Evolutionary conservation across 2,797 vertebrate genomes (phyloP), one percentile per base, ranked within the genome.

Genomic region (Telmatherina bonti): DNA sequence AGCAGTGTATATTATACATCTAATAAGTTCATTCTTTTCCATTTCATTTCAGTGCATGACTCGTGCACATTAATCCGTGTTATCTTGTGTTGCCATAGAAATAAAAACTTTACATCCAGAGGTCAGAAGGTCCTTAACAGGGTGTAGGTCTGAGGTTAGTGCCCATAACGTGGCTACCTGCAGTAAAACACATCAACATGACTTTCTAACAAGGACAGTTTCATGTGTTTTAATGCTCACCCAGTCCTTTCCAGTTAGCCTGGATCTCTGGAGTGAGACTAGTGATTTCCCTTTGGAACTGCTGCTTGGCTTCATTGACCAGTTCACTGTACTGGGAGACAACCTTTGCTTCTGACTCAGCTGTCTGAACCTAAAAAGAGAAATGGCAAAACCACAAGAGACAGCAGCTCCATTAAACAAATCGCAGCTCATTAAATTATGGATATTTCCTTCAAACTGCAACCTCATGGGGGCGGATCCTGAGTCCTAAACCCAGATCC

Each of bases 251-350:
- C 97, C 98, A 99, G 86, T 96, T 97, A 56, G 96, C 93, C 77
- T 97, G 94, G 45, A 99, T 93, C 0, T 98, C 96, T 0, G 98
- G 97, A 55, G 97, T 98, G 58, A 99, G 96, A 69, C 96, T 99
- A 88, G 95, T 96, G 0, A 99, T 93, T 89, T 99, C 98, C 70
- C 89, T 94, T 83, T 95, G 96, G 81, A 99, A 99, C 86, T 97
- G 96, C 18, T 93, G 94, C 60, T 96, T 96, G 56, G 97, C 97
- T 85, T 95, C 96, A 47, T 94, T 93, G 64, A 99, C 97, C 70
- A 99, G 94, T 55, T 99, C 97, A 3, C 96, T 96, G 84, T 99
- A 99, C 78, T 97, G 97, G 85, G 96, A 95, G 15, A 99, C 95
- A 0, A 99, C 95, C 90, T 96, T 98, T 10, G 97, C 96, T 75